Base-by-base conservation (phyloP, 1,140 invertebrate species). In the Trissolcus basalis region DNA sequence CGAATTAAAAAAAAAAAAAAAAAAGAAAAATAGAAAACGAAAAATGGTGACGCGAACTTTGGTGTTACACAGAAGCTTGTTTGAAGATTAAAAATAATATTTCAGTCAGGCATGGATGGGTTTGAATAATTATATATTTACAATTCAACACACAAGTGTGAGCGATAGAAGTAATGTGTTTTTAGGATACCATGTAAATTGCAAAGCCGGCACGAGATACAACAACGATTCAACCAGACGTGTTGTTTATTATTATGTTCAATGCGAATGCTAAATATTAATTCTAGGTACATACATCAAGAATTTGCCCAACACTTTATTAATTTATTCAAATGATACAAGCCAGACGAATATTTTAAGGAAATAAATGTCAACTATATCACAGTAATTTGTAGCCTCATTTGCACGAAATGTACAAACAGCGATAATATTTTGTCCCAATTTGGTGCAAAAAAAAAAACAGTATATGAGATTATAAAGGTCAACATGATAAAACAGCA, bases 201-300 rank as follows among this genome's bases (percentile, higher is more conserved):
- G 43, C 12, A 35, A 10, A 32, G 43, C 44, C 53, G 15, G 39
- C 47, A 14, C 43, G 13, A 1, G 54, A 54, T 55, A 39, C 35
- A 49, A 48, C 43, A 48, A 54, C 35, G 7, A 39, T 61, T 61
- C 27, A 32, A 14, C 0, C 14, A n/a, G 14, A 39, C 15, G 45
- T 16, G 15, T 70, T 55, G 33, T 69, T 70, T 70, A 70, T 27
- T 35, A 36, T 64, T 70, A 63, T n/a, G 51, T 63, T 53, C 51
- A 51, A 51, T 45, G 55, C 41, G 41, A 41, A 71, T 51, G 45
- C 63, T 56, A 71, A 58, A 71, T 71, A 71, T 71, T 58, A 63
- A 71, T 63, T 65, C 39, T 63, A 33, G 9, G n/a, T n/a, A 10
- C 36, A 5, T 43, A 12, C n/a, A 32, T 64, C 50, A 58, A 32